Percentiles rank a stretch among this genome's conserved stretches.
phyloP scores from a whole-genome alignment of 1,140 invertebrate species.

The Gerris buenoi region DNA sequence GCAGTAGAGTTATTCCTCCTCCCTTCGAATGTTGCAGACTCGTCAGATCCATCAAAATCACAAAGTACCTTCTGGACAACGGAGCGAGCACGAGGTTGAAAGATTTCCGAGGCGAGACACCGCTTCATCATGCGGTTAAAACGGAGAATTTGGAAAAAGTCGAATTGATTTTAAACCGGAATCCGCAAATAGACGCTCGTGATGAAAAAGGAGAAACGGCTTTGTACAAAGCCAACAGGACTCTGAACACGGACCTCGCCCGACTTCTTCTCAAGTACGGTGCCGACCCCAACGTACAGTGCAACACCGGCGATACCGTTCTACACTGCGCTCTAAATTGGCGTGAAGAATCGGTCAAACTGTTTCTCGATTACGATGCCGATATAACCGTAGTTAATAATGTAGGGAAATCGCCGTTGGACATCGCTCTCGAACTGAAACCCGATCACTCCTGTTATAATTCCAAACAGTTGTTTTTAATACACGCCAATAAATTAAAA shows the following conservation, averaged over 20 bases:
- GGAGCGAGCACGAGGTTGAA: neutral
- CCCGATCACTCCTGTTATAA: neutral
- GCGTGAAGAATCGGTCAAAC: neutral
- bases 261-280: neutral
- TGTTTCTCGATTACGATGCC: neutral
- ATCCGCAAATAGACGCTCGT: neutral
- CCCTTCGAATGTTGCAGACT: neutral
- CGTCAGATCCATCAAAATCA: neutral
- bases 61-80: neutral
- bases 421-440: neutral
- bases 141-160: neutral
- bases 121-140: neutral
- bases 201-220: neutral
- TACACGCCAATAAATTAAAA: neutral
- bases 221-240: neutral
- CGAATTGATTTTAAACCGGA: neutral
- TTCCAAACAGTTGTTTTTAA: neutral
- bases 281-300: neutral
- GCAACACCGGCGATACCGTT: neutral
- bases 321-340: neutral
- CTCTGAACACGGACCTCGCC: neutral
- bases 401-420: neutral
- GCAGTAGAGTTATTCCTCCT: neutral
- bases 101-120: neutral
- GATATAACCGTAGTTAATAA: neutral